Percentiles rank a stretch among this genome's conserved stretches.
phyloP scores from a whole-genome alignment of 2,797 vertebrate genomes.

The Protonibea diacanthus region DNA sequence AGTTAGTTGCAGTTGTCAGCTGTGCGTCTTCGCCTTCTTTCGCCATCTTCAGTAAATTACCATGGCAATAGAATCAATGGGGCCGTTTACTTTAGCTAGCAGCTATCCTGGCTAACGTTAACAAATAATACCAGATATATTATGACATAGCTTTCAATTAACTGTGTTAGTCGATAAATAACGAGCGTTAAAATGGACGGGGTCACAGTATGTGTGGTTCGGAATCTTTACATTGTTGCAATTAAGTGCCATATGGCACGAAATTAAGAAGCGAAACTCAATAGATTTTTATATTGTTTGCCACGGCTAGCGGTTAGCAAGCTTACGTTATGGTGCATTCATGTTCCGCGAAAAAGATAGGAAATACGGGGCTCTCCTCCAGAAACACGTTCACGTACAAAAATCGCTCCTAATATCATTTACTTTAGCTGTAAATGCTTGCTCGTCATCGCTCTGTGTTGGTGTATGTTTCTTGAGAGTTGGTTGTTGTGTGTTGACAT shows the following conservation, averaged over 20 bases:
- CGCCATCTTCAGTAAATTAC: not conserved
- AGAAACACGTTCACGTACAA: not conserved
- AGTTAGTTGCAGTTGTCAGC: not conserved
- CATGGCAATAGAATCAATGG: not conserved
- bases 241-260: fast-evolving
- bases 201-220: not conserved
- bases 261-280: not conserved
- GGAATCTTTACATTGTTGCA: not conserved
- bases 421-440: not conserved
- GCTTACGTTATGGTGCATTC: constrained; percentile 37
- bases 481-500: not conserved
- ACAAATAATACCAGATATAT: not conserved
- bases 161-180: not conserved
- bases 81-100: not conserved
- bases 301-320: not conserved
- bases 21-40: not conserved
- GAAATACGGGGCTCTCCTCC: fast-evolving
- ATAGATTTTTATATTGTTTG: not conserved
- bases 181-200: not conserved
- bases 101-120: constrained; percentile 19
- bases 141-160: not conserved
- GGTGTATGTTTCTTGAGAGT: not conserved
- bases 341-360: fast-evolving
- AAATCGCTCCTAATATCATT: not conserved
- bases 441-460: not conserved